Percentiles rank a stretch among this genome's conserved stretches.
These are phyloP conservation scores for Sebastes matsubarae DNA, from an alignment of 2,797 vertebrate genomes.

Conservation along the genomic window DNA sequence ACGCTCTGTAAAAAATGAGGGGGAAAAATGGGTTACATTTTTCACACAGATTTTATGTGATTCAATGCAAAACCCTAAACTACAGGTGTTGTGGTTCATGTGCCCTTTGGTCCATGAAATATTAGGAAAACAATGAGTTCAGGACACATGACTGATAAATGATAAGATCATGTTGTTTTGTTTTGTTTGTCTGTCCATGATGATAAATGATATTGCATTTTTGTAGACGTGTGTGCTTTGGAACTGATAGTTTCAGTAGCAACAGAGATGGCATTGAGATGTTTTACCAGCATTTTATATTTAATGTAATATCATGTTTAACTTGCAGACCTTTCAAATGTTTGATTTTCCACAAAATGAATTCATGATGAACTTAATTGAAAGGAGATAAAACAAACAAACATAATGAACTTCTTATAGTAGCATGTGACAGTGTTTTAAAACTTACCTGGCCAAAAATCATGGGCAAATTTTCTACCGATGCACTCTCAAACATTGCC, in stretches of 20 bases:
- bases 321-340: too few species aligned
- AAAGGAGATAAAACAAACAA: not conserved
- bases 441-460: slow-evolving; percentile 69
- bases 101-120: not conserved
- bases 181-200: not conserved
- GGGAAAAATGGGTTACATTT: not conserved
- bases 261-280: not conserved
- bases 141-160: not conserved
- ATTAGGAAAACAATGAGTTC: not conserved
- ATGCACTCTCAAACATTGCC: slow-evolving; percentile 50
- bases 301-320: too few species aligned
- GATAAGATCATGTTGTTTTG: not conserved
- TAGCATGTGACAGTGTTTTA: not conserved
- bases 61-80: accelerated
- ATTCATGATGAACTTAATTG: too few species aligned
- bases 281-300: too few species aligned
- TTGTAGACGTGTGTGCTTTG: not conserved
- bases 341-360: too few species aligned
- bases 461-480: slow-evolving; percentile 36
- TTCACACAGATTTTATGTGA: not conserved
- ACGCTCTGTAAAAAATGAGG: slow-evolving; percentile 52
- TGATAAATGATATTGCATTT: too few species aligned
- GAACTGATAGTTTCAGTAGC: not conserved
- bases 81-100: not conserved
- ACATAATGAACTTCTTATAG: not conserved